Evolutionary conservation across 2,113 vertebrate species (phyloP).

Genomic region (Gobio gobio): DNA sequence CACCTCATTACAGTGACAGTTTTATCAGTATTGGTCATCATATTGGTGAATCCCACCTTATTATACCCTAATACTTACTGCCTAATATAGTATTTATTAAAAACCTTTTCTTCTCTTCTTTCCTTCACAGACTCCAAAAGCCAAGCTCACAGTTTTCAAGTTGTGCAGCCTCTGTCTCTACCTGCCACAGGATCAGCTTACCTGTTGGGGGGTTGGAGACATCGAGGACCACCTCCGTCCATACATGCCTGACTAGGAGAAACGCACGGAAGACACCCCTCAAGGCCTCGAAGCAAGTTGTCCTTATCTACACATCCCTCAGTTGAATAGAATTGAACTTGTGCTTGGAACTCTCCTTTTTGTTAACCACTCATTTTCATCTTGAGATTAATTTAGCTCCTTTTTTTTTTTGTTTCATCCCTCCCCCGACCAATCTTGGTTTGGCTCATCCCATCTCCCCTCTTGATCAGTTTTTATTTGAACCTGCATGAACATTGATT

Average conservation of each 20-base stretch:
- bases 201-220: conserved; percentile 97
- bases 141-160: conserved; percentile 99
- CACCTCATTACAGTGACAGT: too few species aligned
- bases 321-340: conserved; percentile 92
- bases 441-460: conserved; percentile 64
- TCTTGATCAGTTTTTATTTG: conserved; percentile 71
- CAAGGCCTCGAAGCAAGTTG: conserved; percentile 85
- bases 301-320: conserved; percentile 83
- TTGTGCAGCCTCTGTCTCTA: conserved; percentile 99
- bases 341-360: conserved; percentile 94
- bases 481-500: conserved; percentile 93
- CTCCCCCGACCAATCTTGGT: conserved; percentile 67
- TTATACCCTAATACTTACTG: neutral
- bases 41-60: neutral
- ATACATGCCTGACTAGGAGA: conserved; percentile 98
- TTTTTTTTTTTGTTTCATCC: conserved; percentile 63
- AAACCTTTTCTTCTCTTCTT: neutral
- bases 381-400: conserved; percentile 84
- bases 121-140: conserved; percentile 92
- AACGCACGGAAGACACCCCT: conserved; percentile 82
- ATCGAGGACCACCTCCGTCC: conserved; percentile 97
- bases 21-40: neutral
- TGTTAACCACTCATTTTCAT: conserved; percentile 85
- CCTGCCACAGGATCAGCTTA: conserved; percentile 99
- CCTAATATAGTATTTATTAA: neutral